Percentiles rank a stretch among this genome's conserved stretches.
Conservation (phyloP, 2,113 vertebrate genomes). For the Rhagologus leucostigma region DNA sequence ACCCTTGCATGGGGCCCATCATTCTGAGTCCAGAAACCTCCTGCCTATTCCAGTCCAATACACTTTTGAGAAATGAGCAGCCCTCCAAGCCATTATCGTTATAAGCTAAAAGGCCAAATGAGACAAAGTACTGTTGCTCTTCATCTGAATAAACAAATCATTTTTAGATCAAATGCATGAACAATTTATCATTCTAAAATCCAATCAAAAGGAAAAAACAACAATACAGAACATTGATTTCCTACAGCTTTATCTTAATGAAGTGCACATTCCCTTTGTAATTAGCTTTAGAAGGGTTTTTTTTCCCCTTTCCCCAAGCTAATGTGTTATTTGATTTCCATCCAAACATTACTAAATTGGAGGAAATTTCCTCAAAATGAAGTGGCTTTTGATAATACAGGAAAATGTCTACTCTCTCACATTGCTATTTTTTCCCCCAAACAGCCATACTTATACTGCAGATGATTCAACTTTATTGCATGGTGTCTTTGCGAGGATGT, state of each 20-base stretch:
- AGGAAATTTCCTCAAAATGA: constrained; percentile 41
- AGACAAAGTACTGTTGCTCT: constrained; percentile 51
- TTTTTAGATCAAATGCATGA: constrained; percentile 15
- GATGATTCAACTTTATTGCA: constrained; percentile 60
- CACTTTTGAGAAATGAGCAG: constrained; percentile 50
- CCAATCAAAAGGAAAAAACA: constrained; percentile 48
- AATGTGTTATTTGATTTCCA: constrained; percentile 41
- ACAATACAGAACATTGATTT: constrained; percentile 62
- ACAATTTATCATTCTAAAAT: constrained; percentile 48
- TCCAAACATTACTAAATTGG: constrained; percentile 7
- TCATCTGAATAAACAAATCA: constrained; percentile 61
- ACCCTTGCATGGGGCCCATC: background rate
- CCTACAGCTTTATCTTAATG: constrained; percentile 65
- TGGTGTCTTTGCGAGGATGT: background rate
- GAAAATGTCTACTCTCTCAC: background rate
- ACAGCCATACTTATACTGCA: constrained; percentile 13
- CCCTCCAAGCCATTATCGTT: constrained; percentile 27
- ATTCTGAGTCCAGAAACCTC: constrained; percentile 43
- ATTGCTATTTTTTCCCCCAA: constrained; percentile 26
- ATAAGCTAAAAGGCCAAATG: constrained; percentile 51
- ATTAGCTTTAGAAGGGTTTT: constrained; percentile 13
- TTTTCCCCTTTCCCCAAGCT: background rate
- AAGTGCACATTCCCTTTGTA: constrained; percentile 63
- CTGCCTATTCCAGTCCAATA: constrained; percentile 48
- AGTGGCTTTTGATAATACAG: constrained; percentile 28